Conservation (phyloP, 1,140 invertebrate genomes). For the Sitodiplosis mosellana region DNA sequence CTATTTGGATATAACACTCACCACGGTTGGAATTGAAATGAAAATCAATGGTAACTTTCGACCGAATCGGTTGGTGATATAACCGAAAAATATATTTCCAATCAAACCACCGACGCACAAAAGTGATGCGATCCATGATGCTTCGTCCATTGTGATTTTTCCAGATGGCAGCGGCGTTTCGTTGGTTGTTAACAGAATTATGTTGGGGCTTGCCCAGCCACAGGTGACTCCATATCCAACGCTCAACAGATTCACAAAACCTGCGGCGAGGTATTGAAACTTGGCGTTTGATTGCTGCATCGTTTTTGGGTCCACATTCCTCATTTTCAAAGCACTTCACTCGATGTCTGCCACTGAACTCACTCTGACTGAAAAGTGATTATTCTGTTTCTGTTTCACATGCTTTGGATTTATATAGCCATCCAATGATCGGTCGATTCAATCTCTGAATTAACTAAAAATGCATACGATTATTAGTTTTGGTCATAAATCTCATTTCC, state of each 20-base stretch:
- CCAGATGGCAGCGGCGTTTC: conserved; percentile 13
- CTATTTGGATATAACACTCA: conserved; percentile 6
- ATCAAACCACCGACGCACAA: conserved; percentile 16
- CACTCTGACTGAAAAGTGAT: too few relatives aligned
- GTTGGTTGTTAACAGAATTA: conserved; percentile 11
- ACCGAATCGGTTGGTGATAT: conserved; percentile 22
- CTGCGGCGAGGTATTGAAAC: too few relatives aligned
- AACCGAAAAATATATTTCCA: conserved; percentile 19
- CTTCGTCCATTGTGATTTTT: conserved; percentile 12
- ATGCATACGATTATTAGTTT: too few relatives aligned
- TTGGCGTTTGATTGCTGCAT: too few relatives aligned
- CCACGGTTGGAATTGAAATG: conserved; percentile 20
- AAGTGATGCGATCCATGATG: conserved; percentile 23
- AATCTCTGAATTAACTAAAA: too few relatives aligned
- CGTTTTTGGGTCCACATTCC: too few relatives aligned
- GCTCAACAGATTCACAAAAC: conserved; percentile 24
- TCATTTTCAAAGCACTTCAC: too few relatives aligned
- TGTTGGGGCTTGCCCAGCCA: conserved; percentile 26
- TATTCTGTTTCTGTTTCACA: too few relatives aligned
- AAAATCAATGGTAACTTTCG: conserved; percentile 25
- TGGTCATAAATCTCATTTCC: too few relatives aligned
- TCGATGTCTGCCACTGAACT: too few relatives aligned
- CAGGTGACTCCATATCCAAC: conserved; percentile 27
- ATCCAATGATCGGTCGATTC: too few relatives aligned
- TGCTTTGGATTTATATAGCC: too few relatives aligned